These are phyloP conservation scores for Agrilus cyanescens DNA, from an alignment of 2,888 invertebrate genomes.

Conservation along the genomic window DNA sequence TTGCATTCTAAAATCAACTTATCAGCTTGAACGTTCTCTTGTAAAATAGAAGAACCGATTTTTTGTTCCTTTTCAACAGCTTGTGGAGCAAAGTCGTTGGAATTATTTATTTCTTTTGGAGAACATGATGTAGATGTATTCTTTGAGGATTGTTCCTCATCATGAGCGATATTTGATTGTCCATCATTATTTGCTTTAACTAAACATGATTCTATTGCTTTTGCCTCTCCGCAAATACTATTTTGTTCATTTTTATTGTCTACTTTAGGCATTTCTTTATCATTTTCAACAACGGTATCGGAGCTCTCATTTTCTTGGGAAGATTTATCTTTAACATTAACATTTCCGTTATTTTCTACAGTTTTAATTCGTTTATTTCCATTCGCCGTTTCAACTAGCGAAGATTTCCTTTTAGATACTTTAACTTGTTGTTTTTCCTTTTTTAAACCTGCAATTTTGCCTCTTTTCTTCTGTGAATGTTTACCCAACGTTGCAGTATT, in stretches of 20 bases:
- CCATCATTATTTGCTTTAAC: too few relatives aligned
- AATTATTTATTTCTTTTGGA: not conserved
- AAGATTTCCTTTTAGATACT: not conserved
- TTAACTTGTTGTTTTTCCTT: not conserved
- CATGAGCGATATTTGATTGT: too few relatives aligned
- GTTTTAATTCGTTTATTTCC: not conserved
- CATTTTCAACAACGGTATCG: not conserved
- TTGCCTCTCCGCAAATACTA: too few relatives aligned
- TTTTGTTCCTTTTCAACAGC: not conserved
- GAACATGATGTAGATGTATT: too few relatives aligned
- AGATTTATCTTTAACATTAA: not conserved
- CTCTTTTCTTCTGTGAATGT: not conserved
- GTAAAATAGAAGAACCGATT: not conserved
- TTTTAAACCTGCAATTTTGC: not conserved
- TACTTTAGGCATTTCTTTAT: not conserved
- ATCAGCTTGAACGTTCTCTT: not conserved
- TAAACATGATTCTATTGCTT: too few relatives aligned
- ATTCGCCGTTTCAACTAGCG: not conserved
- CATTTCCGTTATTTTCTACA: not conserved
- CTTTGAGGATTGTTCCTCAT: too few relatives aligned
- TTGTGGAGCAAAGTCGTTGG: not conserved
- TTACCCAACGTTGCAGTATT: not conserved
- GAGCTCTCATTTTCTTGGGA: not conserved
- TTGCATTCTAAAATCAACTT: slow-evolving; percentile 1
- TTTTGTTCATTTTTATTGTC: too few relatives aligned